Conservation (phyloP, 2,888 invertebrate genomes). For the Periphyllus acericola region DNA sequence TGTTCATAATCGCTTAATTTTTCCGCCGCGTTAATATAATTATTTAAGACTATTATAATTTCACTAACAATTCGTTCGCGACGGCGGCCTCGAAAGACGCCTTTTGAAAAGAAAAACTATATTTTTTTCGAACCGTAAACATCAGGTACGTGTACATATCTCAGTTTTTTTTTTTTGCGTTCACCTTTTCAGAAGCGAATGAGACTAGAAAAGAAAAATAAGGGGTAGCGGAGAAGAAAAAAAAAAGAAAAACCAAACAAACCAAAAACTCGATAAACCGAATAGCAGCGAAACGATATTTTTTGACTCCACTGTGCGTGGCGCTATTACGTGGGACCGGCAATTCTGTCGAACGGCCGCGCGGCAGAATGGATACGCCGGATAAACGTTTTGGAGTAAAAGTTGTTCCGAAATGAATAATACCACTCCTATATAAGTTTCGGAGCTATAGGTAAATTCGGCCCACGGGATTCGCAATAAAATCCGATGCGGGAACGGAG, state of each 20-base stretch:
- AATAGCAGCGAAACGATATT: background rate
- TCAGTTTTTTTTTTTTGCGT: no score
- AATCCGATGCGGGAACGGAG: conserved; percentile 4
- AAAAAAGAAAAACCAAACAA: no score
- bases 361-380: background rate
- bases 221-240: background rate
- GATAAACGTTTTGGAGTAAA: conserved; percentile 14
- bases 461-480: conserved; percentile 35
- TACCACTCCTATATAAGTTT: background rate
- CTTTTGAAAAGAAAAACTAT: no score
- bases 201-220: background rate
- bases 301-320: background rate
- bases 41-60: no score
- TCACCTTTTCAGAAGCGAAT: background rate
- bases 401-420: conserved; percentile 32
- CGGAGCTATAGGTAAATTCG: conserved; percentile 44
- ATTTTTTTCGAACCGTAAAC: no score
- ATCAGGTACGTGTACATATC: no score
- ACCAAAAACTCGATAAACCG: background rate
- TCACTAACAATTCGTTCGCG: no score
- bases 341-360: background rate
- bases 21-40: no score
- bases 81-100: no score
- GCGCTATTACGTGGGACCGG: background rate
- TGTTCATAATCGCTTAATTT: no score